phyloP scores from a whole-genome alignment of 2,888 invertebrate species.

The Acanthosoma haemorrhoidale region DNA sequence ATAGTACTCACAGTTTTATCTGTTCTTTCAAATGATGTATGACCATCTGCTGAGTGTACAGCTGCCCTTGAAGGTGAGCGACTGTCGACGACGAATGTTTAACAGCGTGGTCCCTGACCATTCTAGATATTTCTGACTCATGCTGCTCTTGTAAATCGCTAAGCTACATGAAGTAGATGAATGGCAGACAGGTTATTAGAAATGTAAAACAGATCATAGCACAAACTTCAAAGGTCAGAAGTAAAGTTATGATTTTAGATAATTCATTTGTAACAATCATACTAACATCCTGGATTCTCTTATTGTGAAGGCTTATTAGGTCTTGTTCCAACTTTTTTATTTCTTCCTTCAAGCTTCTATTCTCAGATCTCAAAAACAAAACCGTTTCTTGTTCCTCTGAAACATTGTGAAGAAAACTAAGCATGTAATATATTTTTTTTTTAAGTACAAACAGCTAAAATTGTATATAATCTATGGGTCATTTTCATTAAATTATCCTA shows the following conservation, averaged over 20 bases:
- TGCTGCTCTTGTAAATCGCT: slow-evolving; percentile 48
- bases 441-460: neutral
- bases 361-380: slow-evolving; percentile 49
- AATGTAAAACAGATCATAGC: slow-evolving; percentile 22
- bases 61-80: slow-evolving; percentile 52
- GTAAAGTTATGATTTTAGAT: slow-evolving; percentile 23
- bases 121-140: slow-evolving; percentile 47
- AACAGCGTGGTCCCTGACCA: slow-evolving; percentile 46
- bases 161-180: slow-evolving; percentile 39
- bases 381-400: slow-evolving; percentile 39
- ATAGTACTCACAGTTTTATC: slow-evolving; percentile 45
- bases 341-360: slow-evolving; percentile 57
- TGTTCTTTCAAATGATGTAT: slow-evolving; percentile 46
- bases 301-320: slow-evolving; percentile 67
- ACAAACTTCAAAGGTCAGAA: slow-evolving; percentile 25
- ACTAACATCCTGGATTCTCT: slow-evolving; percentile 74
- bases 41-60: slow-evolving; percentile 57
- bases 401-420: slow-evolving; percentile 17
- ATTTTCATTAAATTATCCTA: neutral
- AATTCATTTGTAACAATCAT: slow-evolving; percentile 27
- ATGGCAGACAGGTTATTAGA: slow-evolving; percentile 25
- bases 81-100: slow-evolving; percentile 44
- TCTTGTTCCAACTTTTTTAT: slow-evolving; percentile 68
- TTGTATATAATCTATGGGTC: neutral
- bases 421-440: neutral